Evolutionary conservation across 2,797 vertebrate genomes (phyloP), one percentile per base, ranked within the genome.

Genomic region (Pyrrhura leucotis): DNA sequence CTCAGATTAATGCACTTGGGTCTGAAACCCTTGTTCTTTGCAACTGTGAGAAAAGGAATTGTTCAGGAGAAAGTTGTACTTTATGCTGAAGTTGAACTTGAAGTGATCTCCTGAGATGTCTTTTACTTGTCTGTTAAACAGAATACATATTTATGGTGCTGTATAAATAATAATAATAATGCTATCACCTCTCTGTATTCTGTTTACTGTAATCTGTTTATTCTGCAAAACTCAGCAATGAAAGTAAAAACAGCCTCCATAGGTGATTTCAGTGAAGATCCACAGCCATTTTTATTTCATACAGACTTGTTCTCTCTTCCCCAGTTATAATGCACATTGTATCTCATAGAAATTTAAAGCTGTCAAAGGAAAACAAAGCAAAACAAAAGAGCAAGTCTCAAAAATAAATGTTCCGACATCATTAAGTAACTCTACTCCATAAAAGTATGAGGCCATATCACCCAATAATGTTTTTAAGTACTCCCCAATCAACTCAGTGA

Each of bases 71-170:
- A 94, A 94, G 83, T 82, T 91, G 63, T 84, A 77, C 51, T 95
- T 93, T 74, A 87, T 77, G 77, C 33, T 62, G 45, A 58, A 94
- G 74, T 65, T 82, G 82, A 95, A 94, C 85, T 92, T 89, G 82
- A 94, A 94, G 67, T 50, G 71, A 91, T 97, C 93, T 94, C 93
- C 75, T 74, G 95, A 95, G 96, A 85, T 76, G 76, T 53, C 88
- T 93, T 95, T 95, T 95, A 95, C 95, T 93, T 95, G 89, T 96
- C 87, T 94, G 88, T 95, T 96, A 97, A 96, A 80, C 95, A 95
- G 94, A 96, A 95, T 68, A 68, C 56, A 82, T 91, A 77, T 94
- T 96, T 95, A 91, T 87, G 58, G 45, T 80, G 61, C 71, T 37
- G 45, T 95, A 89, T 96, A 96, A 96, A 96, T 96, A 96, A 94